These are phyloP conservation scores for Steinernema carpocapsae DNA, from an alignment of 2,888 invertebrate genomes.

Conservation along the genomic window DNA sequence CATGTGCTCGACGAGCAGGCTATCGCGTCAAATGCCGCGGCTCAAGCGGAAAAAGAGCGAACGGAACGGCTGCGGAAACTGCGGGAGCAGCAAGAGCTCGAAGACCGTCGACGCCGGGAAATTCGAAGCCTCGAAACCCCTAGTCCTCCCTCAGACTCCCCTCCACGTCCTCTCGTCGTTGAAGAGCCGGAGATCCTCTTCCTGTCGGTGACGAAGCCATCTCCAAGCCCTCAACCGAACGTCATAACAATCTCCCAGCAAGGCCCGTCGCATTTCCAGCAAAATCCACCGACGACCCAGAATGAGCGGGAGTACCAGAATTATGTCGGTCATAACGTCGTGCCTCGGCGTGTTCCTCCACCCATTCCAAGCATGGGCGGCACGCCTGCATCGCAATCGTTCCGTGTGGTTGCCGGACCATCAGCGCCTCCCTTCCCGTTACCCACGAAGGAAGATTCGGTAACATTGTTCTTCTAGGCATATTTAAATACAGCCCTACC, in stretches of 20 bases:
- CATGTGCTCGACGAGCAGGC: neutral
- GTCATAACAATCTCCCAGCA: no score
- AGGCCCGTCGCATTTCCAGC: no score
- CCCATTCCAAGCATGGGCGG: neutral
- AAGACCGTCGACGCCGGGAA: neutral
- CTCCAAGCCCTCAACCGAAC: neutral
- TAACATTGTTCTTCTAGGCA: neutral
- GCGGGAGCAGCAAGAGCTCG: constrained; percentile 5
- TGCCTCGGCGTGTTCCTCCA: neutral
- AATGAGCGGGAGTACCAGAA: neutral
- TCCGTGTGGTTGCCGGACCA: no score
- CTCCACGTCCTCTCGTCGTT: no score
- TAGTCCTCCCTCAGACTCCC: neutral
- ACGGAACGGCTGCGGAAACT: constrained; percentile 52
- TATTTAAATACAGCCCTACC: no score
- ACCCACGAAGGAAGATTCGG: neutral
- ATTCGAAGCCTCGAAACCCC: constrained; percentile 18
- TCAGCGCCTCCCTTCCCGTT: neutral
- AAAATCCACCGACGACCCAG: neutral
- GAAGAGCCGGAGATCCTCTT: constrained; percentile 28
- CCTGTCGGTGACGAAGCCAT: neutral
- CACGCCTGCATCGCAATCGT: no score
- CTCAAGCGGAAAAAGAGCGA: constrained; percentile 50
- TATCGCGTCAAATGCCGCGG: neutral
- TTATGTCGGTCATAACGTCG: neutral